Conservation (phyloP, 1,140 invertebrate genomes). For the Zaprionus nigranus region DNA sequence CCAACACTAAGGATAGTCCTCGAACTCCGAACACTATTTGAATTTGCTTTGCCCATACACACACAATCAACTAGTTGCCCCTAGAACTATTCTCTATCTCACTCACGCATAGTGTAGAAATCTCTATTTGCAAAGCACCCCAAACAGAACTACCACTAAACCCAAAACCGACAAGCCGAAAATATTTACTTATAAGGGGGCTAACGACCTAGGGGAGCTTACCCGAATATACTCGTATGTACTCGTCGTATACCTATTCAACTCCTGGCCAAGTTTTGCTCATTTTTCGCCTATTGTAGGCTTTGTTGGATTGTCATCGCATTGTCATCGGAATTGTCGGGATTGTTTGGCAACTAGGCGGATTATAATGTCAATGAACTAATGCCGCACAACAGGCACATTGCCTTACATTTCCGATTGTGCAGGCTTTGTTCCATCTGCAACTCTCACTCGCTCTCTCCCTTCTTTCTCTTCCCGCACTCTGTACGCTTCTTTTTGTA, state of each 20-base stretch:
- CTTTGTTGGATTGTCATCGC: slow-evolving; percentile 3
- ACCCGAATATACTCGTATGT: neutral
- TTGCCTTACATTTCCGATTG: slow-evolving; percentile 78
- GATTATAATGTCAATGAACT: slow-evolving; percentile 66
- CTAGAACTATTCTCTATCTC: slow-evolving; percentile 20
- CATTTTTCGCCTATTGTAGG: neutral
- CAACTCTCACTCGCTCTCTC: slow-evolving; percentile 12
- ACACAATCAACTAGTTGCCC: slow-evolving; percentile 14
- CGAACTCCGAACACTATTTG: slow-evolving; percentile 7
- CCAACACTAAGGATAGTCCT: slow-evolving; percentile 20
- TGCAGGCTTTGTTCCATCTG: slow-evolving; percentile 40
- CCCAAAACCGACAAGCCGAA: neutral
- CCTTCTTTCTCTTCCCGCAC: neutral
- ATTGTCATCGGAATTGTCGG: slow-evolving; percentile 29
- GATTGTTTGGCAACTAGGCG: slow-evolving; percentile 37
- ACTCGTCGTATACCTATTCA: neutral
- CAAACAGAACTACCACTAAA: neutral
- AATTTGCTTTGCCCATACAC: slow-evolving; percentile 8
- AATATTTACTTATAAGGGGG: neutral
- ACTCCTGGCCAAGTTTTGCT: slow-evolving; percentile 19
- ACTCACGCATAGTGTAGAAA: slow-evolving; percentile 33
- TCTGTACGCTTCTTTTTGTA: neutral
- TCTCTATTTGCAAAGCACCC: neutral
- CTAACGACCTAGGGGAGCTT: neutral
- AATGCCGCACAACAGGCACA: slow-evolving; percentile 38